These are phyloP conservation scores for Tetragonisca angustula DNA, from an alignment of 2,888 invertebrate genomes.

Conservation along the genomic window DNA sequence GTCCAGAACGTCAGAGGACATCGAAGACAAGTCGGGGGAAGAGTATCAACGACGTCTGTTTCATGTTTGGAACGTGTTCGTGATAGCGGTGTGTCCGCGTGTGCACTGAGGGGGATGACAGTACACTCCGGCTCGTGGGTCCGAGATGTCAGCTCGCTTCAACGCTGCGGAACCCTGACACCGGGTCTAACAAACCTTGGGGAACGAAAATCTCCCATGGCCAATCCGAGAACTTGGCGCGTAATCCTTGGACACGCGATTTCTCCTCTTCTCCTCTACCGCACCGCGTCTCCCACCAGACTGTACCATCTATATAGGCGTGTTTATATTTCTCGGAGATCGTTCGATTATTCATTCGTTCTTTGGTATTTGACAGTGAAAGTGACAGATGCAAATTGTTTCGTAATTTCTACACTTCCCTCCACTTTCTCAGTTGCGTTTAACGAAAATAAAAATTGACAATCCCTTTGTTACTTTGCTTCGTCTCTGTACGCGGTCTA, in stretches of 20 bases:
- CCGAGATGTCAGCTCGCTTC: conserved; percentile 81
- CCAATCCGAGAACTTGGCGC: conserved; percentile 70
- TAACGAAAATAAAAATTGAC: too few species aligned
- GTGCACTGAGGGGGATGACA: conserved; percentile 69
- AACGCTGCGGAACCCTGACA: conserved; percentile 80
- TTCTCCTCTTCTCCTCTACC: conserved; percentile 15
- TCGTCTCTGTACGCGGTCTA: too few species aligned
- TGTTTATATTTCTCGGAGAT: too few species aligned
- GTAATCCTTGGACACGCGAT: conserved; percentile 56
- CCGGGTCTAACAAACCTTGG: conserved; percentile 76
- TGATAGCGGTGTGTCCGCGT: conserved; percentile 53
- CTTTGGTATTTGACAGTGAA: too few species aligned
- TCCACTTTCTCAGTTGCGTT: too few species aligned
- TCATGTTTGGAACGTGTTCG: conserved; percentile 60
- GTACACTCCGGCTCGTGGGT: conserved; percentile 64
- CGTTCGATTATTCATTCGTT: too few species aligned
- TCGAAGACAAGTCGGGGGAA: conserved; percentile 51
- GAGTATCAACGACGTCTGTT: conserved; percentile 66
- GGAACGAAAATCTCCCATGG: conserved; percentile 78
- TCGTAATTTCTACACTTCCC: too few species aligned
- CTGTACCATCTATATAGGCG: neutral
- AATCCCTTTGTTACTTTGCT: too few species aligned
- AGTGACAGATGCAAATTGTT: too few species aligned
- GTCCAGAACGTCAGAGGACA: conserved; percentile 35
- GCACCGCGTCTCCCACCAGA: neutral